phyloP scores from a whole-genome alignment of 2,113 vertebrate genomes.

The Archocentrus centrarchus region DNA sequence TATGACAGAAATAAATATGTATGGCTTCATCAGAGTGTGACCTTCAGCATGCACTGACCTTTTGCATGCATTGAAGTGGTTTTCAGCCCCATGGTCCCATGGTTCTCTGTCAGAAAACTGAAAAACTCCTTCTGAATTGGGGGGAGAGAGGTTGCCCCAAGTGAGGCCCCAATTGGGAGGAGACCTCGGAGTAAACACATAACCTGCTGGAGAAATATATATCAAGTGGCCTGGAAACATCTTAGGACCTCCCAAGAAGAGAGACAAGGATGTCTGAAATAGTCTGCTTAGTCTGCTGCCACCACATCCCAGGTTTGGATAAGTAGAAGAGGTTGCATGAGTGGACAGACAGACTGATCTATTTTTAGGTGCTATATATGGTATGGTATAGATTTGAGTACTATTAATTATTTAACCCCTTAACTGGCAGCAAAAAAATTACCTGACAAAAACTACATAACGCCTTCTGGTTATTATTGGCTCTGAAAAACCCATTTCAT shows the following conservation, averaged over 20 bases:
- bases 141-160: not conserved
- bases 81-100: not conserved
- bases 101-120: not conserved
- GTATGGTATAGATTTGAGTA: not conserved
- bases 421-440: too few species aligned
- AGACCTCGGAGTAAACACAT: not conserved
- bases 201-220: not conserved
- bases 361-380: not conserved
- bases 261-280: not conserved
- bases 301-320: not conserved
- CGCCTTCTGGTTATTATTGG: too few species aligned
- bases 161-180: not conserved
- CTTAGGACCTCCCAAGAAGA: not conserved
- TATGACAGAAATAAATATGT: not conserved
- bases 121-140: not conserved
- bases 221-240: not conserved
- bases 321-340: not conserved
- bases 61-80: not conserved
- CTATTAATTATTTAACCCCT: too few species aligned
- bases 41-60: not conserved
- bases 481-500: too few species aligned
- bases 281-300: not conserved
- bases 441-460: too few species aligned
- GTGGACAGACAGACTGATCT: not conserved
- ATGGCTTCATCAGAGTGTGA: not conserved